Evolutionary conservation across 1,140 invertebrate genomes (phyloP), one percentile per base, ranked within the genome.

Genomic region (Trachymyrmex cornetzi): DNA sequence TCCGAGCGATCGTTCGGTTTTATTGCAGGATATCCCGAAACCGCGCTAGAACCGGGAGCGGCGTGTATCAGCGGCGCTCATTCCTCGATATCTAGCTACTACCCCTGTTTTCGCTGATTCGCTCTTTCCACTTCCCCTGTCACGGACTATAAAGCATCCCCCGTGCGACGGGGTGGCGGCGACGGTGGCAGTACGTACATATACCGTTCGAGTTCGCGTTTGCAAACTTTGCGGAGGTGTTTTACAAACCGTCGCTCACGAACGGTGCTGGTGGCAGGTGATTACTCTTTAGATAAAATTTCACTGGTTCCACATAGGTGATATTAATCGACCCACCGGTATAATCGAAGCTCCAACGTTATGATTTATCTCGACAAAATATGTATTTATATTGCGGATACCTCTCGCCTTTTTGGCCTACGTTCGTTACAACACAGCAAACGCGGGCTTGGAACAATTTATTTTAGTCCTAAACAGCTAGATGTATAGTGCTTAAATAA

Each of bases 11-110:
- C 91, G 81, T 93, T 91, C 74, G 77, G 63, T 92, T 93, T 92
- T 92, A 93, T 93, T 91, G 87, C 89, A 88, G 88, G 90, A 92
- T 92, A 90, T 92, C 82, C 89, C 86, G 88, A 88, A 38, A 27
- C 24, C 16, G 88, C 77, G 84, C 69, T 82, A 79, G 63, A 61
- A n/a, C 27, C 9, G 55, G 16, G 34, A 53, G 19, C 80, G 77
- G 75, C 27, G 75, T 61, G 88, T 77, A 86, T 61, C 86, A 86
- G 74, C 22, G 82, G 64, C 86, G 67, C 90, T 90, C 85, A 88
- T 89, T 91, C 61, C 53, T 85, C 79, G 91, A 89, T 91, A 92
- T 81, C 88, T 66, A 16, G 19, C 50, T 67, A 69, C 27, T 38
- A 44, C 38, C 38, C 74, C 30, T 53, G 57, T 63, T 81, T 66